Base-by-base conservation (phyloP, 2,888 invertebrate species). In the Catocala nupta region DNA sequence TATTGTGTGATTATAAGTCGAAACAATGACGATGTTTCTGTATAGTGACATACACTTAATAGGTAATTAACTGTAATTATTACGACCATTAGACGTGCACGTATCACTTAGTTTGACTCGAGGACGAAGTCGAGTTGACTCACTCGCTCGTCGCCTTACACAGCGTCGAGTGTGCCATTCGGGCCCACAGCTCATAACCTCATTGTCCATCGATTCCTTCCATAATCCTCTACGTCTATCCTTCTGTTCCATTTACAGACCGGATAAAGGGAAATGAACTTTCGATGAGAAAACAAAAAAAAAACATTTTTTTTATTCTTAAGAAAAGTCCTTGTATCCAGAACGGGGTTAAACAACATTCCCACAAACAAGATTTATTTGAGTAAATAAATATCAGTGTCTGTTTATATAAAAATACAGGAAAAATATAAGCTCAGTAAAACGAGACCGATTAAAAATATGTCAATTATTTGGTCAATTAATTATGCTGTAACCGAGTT, bases 121-220 rank as follows among this genome's bases (percentile, higher is more conserved):
- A 64, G 59, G 59, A 49, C 53, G 33, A 44, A 44, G 45, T 56
- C 10, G 47, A 75, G 63, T 73, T 75, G 67, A 61, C 34, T 63
- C 55, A 69, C 65, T 75, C 39, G 39, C n/a, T 12, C 5, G 44
- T 25, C n/a, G 16, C 34, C 42, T 49, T 49, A 57, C 39, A 48
- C 50, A 48, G 55, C 64, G 65, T 45, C 63, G 44, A 57, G 49
- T 54, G 55, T 59, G 45, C 61, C 63, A 63, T 84, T 79, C 80
- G 78, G 81, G 83, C 83, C 81, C 83, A 86, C 83, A 77, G 81
- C 73, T 82, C 82, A 82, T 86, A 88, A 89, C 87, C 90, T 89
- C 88, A 75, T 87, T 88, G 86, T 84, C 84, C 89, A 89, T 89
- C 87, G 89, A 89, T 89, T 90, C 85, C 84, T 79, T 70, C 78